These are phyloP conservation scores for Numenius phaeopus DNA, from an alignment of 2,797 vertebrate species.

Conservation along the genomic window DNA sequence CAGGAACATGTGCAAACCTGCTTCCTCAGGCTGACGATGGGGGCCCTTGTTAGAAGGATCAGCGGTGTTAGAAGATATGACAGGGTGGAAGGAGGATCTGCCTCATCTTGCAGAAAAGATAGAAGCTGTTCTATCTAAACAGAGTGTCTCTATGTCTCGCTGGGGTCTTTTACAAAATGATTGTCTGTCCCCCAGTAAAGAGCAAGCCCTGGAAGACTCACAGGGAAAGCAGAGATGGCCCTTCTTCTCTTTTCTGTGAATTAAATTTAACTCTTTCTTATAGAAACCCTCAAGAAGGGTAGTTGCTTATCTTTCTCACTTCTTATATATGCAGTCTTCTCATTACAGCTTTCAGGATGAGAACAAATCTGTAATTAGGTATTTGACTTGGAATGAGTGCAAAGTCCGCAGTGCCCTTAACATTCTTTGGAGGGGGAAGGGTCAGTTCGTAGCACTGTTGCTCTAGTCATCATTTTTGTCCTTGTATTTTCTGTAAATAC, in stretches of 20 bases:
- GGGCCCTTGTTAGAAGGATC: not conserved
- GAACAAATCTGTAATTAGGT: not conserved
- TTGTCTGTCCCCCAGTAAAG: not conserved
- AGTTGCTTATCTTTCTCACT: not conserved
- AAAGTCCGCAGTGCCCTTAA: not conserved
- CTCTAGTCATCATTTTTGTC: not conserved
- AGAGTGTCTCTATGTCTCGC: not conserved
- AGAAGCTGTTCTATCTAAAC: not conserved
- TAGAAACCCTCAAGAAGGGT: not conserved
- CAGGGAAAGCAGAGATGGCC: not conserved
- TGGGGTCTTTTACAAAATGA: not conserved
- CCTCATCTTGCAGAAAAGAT: not conserved
- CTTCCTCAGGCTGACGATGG: accelerated
- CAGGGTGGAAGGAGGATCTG: not conserved
- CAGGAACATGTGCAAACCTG: not conserved
- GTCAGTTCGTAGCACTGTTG: not conserved
- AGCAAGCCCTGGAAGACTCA: not conserved
- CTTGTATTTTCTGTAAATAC: slow-evolving; percentile 39
- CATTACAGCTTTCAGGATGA: not conserved
- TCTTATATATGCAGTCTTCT: not conserved
- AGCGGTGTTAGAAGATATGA: not conserved
- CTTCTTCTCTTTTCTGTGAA: not conserved
- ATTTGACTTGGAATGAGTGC: not conserved
- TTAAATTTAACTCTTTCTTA: not conserved
- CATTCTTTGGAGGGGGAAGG: slow-evolving; percentile 1